Evolutionary conservation across 2,888 invertebrate species (phyloP).

Genomic region (Platycheirus albimanus): DNA sequence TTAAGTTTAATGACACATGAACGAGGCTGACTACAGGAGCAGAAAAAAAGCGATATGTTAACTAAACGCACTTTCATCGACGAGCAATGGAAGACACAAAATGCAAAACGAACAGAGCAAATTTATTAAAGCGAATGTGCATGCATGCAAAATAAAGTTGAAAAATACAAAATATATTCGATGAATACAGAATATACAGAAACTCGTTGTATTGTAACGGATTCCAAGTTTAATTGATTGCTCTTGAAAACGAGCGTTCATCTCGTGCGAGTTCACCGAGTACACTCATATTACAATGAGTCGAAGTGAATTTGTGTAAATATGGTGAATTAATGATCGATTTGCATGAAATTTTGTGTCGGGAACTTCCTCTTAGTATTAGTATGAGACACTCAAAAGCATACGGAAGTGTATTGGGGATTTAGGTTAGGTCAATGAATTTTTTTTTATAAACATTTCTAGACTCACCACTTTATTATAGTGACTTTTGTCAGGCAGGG

Average conservation of each 20-base stretch:
- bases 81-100: background rate
- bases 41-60: constrained; percentile 3
- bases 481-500: constrained; percentile 3
- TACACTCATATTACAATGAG: constrained; percentile 9
- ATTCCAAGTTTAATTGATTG: constrained; percentile 69
- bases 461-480: constrained; percentile 9
- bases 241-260: constrained; percentile 67
- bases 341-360: constrained; percentile 41
- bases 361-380: constrained; percentile 49
- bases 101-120: constrained; percentile 23
- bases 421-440: background rate
- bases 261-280: constrained; percentile 56
- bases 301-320: constrained; percentile 4
- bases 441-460: background rate
- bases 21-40: constrained; percentile 21
- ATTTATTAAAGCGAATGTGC: constrained; percentile 35
- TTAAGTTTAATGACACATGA: constrained; percentile 58
- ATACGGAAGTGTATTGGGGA: constrained; percentile 44
- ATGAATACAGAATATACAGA: constrained; percentile 17
- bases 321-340: constrained; percentile 38
- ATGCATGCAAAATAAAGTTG: constrained; percentile 22
- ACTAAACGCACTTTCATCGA: constrained; percentile 43
- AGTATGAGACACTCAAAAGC: constrained; percentile 17
- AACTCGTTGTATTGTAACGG: constrained; percentile 66
- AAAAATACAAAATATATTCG: constrained; percentile 10